These are phyloP conservation scores for Chlamydotis undulata DNA, from an alignment of 2,113 vertebrate species.

Conservation along the genomic window DNA sequence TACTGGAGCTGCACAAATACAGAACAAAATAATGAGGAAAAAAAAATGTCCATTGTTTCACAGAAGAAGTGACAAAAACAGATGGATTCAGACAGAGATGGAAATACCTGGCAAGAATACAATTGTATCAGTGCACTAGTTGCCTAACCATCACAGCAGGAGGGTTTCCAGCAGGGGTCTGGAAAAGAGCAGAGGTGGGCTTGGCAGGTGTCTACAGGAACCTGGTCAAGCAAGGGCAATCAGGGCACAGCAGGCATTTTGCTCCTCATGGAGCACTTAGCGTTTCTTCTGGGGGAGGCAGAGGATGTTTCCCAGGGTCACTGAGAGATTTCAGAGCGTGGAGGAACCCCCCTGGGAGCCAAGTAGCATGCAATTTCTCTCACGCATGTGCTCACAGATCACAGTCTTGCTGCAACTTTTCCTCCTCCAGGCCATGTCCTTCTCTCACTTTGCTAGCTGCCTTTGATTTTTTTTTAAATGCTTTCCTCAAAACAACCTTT, in stretches of 20 bases:
- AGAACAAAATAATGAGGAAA: not conserved
- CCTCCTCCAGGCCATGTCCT: not conserved
- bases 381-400: not conserved
- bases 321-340: not conserved
- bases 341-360: not conserved
- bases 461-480: not conserved
- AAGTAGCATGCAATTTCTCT: not conserved
- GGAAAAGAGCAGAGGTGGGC: not conserved
- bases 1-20: not conserved
- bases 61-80: not conserved
- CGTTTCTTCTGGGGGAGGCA: not conserved
- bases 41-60: not conserved
- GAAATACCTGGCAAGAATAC: not conserved
- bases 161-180: not conserved
- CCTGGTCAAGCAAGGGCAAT: not conserved
- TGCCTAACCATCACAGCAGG: too few relatives aligned
- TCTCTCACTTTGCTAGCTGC: not conserved
- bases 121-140: not conserved
- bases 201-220: not conserved
- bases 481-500: not conserved
- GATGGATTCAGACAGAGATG: not conserved
- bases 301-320: not conserved
- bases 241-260: not conserved
- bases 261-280: not conserved
- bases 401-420: not conserved